Base-by-base conservation (phyloP, 2,113 vertebrate genomes). In the Aplodontia rufa region DNA sequence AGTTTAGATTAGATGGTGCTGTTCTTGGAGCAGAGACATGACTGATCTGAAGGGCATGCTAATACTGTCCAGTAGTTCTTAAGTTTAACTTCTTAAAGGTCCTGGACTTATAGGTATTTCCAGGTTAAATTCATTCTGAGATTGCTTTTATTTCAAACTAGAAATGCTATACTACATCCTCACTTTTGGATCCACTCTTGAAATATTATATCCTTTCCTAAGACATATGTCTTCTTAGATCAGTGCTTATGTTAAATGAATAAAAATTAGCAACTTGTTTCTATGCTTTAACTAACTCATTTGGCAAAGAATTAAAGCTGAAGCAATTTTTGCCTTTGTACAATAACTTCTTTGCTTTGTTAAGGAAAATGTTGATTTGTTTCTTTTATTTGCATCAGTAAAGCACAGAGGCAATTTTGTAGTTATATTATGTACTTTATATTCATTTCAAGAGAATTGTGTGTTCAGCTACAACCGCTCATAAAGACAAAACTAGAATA, bases 331-430 rank as follows among this genome's bases (percentile, higher is more conserved):
- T 89, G 90, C 5, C 32, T 76, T 82, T 30, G 19, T 28, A 78
- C 17, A 84, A 30, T 40, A 93, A 45, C 3, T 82, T 49, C 3
- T 62, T 87, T 92, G 58, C 9, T 87, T 72, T 93, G 8, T 55
- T 66, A 49, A 91, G 26, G 72, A 91, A 95, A 93, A 47, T 8
- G 30, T 28, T 90, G 40, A 79, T 14, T 81, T 88, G 90, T 55
- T 30, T 72, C 28, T 79, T 93, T 88, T 81, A 53, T 22, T 85
- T 76, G 85, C 42, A 40, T 76, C 55, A 69, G 72, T 58, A 93
- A 84, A n/a, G 16, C 8, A 45, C 24, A 74, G 42, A 30, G 35
- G 79, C 12, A 87, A 64, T 80, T 93, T 1, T 47, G 22, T 85
- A 94, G 32, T 42, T 19, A 49, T 80, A 53, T 64, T 68, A 47